Base-by-base conservation (phyloP, 2,113 vertebrate species). In the Passer domesticus region DNA sequence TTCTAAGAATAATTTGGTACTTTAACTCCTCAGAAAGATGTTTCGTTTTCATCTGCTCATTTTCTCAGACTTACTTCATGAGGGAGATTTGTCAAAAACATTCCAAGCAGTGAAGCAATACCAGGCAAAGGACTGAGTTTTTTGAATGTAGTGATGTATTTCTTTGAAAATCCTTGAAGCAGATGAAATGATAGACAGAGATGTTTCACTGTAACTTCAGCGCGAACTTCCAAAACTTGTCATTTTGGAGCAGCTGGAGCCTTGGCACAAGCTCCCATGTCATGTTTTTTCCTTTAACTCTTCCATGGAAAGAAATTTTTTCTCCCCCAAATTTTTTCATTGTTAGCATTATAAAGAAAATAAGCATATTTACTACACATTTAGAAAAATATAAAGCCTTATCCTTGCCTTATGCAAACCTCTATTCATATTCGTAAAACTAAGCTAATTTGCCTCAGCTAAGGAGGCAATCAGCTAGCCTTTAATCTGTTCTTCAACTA, bases 101-200 rank as follows among this genome's bases (percentile, higher is more conserved):
- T 91, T 93, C 75, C 87, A 90, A 82, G 49, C 87, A 95, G 67
- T 87, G 13, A 94, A 90, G 59, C 33, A 80, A 74, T 44, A 50
- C 22, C 59, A 19, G 72, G 88, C 8, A 83, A 81, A 90, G 75
- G 27, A 80, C 23, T 37, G 64, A 59, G 22, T 21, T 70, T 92
- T 74, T 39, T n/a, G 63, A 93, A 82, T 39, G 27, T 10, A 50
- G 13, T 8, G 0, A 22, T 16, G 10, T 28, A 53, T 92, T 85
- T 80, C 53, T 76, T 59, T 85, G 70, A 69, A 78, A 94, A 70
- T 67, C 55, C 64, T 70, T 91, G 43, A 63, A 77, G 52, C 33
- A 77, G 52, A 74, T 93, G 62, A 95, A 88, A 67, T 86, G 41
- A 52, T 31, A 83, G 87, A 78, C 63, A 90, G 41, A 91, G 78